Percentiles rank a stretch among this genome's conserved stretches.
These are phyloP conservation scores for mouse (Mus musculus) DNA, from an alignment of 2,113 vertebrate genomes.

Conservation along the genomic window DNA sequence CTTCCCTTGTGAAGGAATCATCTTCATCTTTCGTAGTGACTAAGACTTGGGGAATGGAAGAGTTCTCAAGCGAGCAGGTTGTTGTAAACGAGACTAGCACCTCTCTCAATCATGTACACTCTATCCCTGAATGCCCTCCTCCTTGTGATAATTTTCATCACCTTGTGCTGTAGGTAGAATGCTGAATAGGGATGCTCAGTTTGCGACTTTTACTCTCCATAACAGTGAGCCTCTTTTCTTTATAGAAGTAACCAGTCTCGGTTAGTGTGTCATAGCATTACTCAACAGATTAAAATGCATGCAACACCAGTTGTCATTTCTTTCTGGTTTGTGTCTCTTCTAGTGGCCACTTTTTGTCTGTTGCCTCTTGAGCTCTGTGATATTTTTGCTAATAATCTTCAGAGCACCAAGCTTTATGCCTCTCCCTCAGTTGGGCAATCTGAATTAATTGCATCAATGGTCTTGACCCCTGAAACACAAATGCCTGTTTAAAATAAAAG, in stretches of 20 bases:
- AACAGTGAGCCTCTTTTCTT: neutral
- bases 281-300: neutral
- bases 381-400: conserved; percentile 50
- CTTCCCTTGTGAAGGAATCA: too few relatives aligned
- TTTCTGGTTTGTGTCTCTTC: neutral
- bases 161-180: neutral
- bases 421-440: conserved; percentile 51
- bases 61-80: neutral
- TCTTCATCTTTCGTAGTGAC: neutral
- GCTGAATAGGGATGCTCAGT: too few relatives aligned
- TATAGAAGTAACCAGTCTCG: neutral
- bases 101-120: neutral
- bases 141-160: neutral
- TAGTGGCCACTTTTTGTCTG: neutral
- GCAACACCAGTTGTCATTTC: neutral
- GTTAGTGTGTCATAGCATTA: neutral
- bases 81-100: neutral
- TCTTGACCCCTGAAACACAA: conserved; percentile 73
- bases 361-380: conserved; percentile 2
- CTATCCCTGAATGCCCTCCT: neutral
- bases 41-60: neutral
- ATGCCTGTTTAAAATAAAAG: conserved; percentile 76
- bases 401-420: conserved; percentile 36
- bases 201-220: neutral
- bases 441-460: conserved; percentile 58